Evolutionary conservation across 2,888 invertebrate species (phyloP), one percentile per base, ranked within the genome.

Genomic region (Erebia epiphron): DNA sequence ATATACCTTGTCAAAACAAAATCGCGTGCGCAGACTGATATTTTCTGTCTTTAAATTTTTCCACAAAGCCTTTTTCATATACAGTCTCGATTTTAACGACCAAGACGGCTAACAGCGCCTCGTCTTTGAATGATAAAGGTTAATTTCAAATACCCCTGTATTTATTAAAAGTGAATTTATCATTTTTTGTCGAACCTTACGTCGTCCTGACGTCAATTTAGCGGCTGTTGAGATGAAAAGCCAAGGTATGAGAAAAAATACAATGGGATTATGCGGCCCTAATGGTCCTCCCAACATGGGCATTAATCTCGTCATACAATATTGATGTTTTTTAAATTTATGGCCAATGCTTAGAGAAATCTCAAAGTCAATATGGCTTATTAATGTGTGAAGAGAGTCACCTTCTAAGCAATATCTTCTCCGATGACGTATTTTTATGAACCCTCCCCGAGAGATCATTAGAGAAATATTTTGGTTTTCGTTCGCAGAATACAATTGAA

Each of bases 251-350:
- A 83, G 83, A 90, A 90, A 88, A 91, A 91, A 88, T 81, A 92
- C 91, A 92, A 92, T 92, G 85, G 91, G 80, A 89, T 92, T 92
- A 91, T 90, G 83, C 89, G 83, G 84, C 83, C 88, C 88, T 91
- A 92, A 91, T 92, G 92, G 91, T 83, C 86, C 80, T 74, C 87
- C 87, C 82, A 91, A 92, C 92, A 92, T 90, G 91, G 92, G 91
- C 92, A 92, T 93, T 92, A 89, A 92, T 90, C 88, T 89, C 87
- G 79, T 90, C 90, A 91, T 91, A 91, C 89, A 91, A 92, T 91
- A 92, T 92, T 92, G 91, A 92, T 91, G 92, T 89, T 84, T 85
- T 82, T 83, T 83, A 84, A 89, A 92, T 93, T 93, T 92, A 92
- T 92, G 79, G 89, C 87, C 85, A 79, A 79, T 84, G 86, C 83